Evolutionary conservation across 2,797 vertebrate species (phyloP).

Genomic region (Hybognathus amarus): DNA sequence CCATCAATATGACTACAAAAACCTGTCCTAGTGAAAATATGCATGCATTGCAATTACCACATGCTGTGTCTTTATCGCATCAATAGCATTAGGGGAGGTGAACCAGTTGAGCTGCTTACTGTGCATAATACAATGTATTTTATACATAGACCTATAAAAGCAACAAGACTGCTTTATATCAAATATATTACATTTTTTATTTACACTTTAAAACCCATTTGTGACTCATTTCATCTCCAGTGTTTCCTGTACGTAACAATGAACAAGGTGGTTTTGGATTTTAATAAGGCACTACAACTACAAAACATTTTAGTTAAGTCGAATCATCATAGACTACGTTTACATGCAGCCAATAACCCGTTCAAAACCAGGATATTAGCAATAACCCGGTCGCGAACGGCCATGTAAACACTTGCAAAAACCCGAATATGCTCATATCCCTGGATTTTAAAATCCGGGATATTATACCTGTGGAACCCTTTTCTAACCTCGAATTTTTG

Average conservation of each 20-base stretch:
- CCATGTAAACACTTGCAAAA: no score
- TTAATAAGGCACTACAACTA: neutral
- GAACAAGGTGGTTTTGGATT: neutral
- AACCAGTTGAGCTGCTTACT: slow-evolving; percentile 12
- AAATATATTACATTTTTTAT: neutral
- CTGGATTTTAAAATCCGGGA: no score
- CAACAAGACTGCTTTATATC: neutral
- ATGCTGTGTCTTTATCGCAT: slow-evolving; percentile 7
- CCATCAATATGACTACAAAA: neutral
- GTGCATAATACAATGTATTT: slow-evolving; percentile 2
- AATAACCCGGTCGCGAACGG: no score
- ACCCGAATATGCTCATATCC: no score
- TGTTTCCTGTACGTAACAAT: neutral
- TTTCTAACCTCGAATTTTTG: no score
- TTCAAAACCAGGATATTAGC: no score
- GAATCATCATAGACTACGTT: neutral
- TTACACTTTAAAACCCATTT: neutral
- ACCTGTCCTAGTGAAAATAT: slow-evolving; percentile 6
- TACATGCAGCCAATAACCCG: no score
- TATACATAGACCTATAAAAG: neutral
- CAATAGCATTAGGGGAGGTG: neutral
- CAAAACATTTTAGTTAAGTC: neutral
- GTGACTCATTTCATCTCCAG: neutral
- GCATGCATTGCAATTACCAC: slow-evolving; percentile 17
- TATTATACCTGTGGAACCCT: no score